Evolutionary conservation across 2,888 invertebrate species (phyloP), one percentile per base, ranked within the genome.

Genomic region (Dione vanillae): DNA sequence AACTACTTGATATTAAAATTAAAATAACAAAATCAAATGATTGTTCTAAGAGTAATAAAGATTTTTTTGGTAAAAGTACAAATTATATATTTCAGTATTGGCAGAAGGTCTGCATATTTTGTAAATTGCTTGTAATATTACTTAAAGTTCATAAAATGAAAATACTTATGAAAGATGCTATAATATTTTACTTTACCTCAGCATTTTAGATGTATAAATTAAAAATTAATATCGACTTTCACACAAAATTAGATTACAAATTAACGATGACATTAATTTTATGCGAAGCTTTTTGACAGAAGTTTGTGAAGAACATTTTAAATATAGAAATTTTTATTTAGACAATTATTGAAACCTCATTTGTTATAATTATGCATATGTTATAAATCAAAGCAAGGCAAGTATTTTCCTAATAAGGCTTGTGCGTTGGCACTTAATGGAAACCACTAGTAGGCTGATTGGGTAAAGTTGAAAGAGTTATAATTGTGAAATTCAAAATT

Each of bases 291-390:
- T 12, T 40, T 40, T 67, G 41, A 61, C 35, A 47, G 67, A 37
- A 19, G 37, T 20, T n/a, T 64, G 49, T 12, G 19, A 64, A 64
- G 64, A 64, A 64, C 37, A 64, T 51, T 64, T 64, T n/a, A 19
- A 64, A 64, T 64, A 49, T n/a, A 49, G 64, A 64, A 64, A 27
- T 45, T n/a, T 45, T n/a, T 19, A 49, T 61, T 11, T 37, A 7
- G 6, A 56, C 35, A 40, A 37, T 27, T 27, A 27, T 27, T 27
- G 5, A 27, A 27, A 27, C 27, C 27, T 27, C 5, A 27, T n/a
- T n/a, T n/a, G n/a, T 27, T 27, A 27, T 27, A 27, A 27, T 27
- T 27, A 27, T 27, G n/a, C n/a, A n/a, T n/a, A n/a, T n/a, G n/a
- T n/a, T n/a, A n/a, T n/a, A n/a, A n/a, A n/a, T n/a, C n/a, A n/a